Evolutionary conservation across 1,140 invertebrate genomes (phyloP), one percentile per base, ranked within the genome.

Genomic region (Arion vulgaris): DNA sequence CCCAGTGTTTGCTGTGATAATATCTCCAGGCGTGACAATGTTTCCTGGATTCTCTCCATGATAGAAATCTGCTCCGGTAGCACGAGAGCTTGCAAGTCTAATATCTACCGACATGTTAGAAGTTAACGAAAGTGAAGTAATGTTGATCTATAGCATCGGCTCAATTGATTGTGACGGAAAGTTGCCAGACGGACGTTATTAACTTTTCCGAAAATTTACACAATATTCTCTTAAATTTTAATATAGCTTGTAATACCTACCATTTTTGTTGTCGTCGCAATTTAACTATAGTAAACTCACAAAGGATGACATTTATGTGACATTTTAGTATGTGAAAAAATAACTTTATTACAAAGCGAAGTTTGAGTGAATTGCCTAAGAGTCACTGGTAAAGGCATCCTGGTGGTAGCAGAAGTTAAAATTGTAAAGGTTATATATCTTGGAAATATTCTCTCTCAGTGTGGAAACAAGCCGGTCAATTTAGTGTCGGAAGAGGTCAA

Each of bases 11-110:
- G 94, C 94, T 66, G 95, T 96, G 79, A 98, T 95, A 80, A 96
- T 94, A 93, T 97, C 96, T 23, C 97, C 96, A 1, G 97, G 97
- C 2, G 96, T 97, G 87, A 95, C 97, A 88, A 92, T 80, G 62
- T 89, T 90, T 1, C 79, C 68, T 23, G 88, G 73, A 82, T 89
- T 87, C 23, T 89, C 87, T 9, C 71, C 51, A 81, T 84, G 69
- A 53, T 82, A 71, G 0, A 83, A 75, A 49, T 86, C 86, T 28
- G 66, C 81, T 38, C 80, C 68, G 32, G 83, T 74, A 75, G 83
- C 84, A 76, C 86, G 85, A 78, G 86, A 79, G 49, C 84, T 80
- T 13, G 87, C 87, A 9, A 91, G 62, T 74, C 89, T 82, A 73
- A 91, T 88, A 72, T 91, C 90, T 38, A 90, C 87, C 49, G 85